Percentiles rank a stretch among this genome's conserved stretches.
Conservation (phyloP, 1,140 invertebrate genomes). For the Orius laevigatus region DNA sequence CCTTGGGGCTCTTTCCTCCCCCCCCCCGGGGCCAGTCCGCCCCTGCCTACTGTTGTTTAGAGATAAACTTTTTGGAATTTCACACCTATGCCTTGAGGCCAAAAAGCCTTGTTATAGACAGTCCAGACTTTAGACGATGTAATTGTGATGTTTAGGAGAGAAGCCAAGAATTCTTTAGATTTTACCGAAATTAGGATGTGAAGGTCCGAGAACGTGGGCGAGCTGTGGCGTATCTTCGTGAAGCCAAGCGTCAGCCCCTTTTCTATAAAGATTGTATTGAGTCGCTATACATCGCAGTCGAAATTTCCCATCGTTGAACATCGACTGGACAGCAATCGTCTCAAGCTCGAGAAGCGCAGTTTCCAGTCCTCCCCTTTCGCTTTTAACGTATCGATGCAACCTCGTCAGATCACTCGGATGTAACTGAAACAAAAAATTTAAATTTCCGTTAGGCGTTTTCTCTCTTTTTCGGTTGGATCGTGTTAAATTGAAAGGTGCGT, state of each 20-base stretch:
- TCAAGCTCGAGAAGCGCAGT: conserved; percentile 25
- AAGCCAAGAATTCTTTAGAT: too few relatives aligned
- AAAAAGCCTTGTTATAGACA: too few relatives aligned
- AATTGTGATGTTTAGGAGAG: too few relatives aligned
- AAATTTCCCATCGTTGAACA: conserved; percentile 27
- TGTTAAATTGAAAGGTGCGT: too few relatives aligned
- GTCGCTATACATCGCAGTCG: conserved; percentile 29
- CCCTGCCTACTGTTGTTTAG: too few relatives aligned
- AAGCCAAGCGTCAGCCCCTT: conserved; percentile 25
- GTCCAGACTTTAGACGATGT: too few relatives aligned
- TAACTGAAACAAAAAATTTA: conserved; percentile 2
- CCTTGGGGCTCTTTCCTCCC: too few relatives aligned
- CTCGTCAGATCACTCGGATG: conserved; percentile 7
- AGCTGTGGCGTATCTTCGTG: conserved; percentile 30
- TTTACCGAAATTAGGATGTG: conserved; percentile 20
- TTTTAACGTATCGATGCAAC: not conserved
- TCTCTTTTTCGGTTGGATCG: not conserved
- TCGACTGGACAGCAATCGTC: conserved; percentile 25
- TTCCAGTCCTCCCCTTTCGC: conserved; percentile 14
- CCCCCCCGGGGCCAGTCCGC: too few relatives aligned
- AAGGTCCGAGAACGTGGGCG: conserved; percentile 29
- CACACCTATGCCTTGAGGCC: too few relatives aligned
- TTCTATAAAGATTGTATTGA: conserved; percentile 28
- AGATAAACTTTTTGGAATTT: too few relatives aligned
- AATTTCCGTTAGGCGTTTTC: not conserved